phyloP scores from a whole-genome alignment of 2,113 vertebrate species.

The Cardinalis cardinalis region DNA sequence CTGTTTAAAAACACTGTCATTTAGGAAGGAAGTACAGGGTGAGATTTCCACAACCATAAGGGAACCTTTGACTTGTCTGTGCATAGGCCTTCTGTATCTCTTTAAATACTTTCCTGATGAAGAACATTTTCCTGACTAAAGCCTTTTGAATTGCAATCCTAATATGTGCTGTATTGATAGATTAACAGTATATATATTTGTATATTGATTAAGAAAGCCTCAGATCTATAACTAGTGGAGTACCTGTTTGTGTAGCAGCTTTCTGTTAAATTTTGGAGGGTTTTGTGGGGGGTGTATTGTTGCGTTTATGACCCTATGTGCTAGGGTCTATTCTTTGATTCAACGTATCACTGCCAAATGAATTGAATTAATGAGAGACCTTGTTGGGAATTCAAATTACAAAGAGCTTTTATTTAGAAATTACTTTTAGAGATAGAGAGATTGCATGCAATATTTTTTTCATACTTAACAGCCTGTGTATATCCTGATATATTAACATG shows the following conservation, averaged over 20 bases:
- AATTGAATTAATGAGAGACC: background rate
- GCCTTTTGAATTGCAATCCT: background rate
- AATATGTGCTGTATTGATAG: background rate
- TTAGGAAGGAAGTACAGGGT: background rate
- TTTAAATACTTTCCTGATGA: background rate
- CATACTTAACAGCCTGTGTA: background rate
- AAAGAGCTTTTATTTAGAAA: background rate
- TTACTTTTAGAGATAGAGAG: background rate
- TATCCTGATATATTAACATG: background rate
- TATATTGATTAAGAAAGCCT: background rate
- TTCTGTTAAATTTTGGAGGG: background rate
- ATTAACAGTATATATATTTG: background rate
- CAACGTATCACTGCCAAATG: background rate
- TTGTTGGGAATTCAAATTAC: background rate
- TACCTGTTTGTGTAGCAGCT: background rate
- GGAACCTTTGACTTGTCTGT: background rate
- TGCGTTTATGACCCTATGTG: background rate
- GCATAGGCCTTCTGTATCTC: background rate
- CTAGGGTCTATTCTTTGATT: background rate
- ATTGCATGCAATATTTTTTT: background rate
- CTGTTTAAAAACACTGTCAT: background rate
- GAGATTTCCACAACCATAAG: background rate
- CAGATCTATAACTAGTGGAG: background rate
- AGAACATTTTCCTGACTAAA: background rate
- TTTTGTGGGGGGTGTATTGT: fast-evolving